phyloP scores from a whole-genome alignment of 2,797 vertebrate species.

The Tympanoctomys barrerae region DNA sequence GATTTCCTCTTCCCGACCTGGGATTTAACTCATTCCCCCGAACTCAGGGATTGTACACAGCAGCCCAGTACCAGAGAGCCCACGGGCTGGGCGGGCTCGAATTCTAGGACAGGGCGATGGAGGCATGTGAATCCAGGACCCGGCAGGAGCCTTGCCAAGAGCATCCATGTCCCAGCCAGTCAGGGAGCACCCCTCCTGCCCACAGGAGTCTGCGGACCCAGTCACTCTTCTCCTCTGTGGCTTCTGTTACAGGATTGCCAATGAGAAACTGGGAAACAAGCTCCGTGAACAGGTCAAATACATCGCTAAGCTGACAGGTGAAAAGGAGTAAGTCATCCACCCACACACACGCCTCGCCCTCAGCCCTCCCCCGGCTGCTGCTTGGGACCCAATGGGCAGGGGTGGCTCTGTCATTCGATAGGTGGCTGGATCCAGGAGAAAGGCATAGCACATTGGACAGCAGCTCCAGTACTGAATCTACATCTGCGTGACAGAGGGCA shows the following conservation, averaged over 20 bases:
- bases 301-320: conserved; percentile 87
- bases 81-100: neutral
- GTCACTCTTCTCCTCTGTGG: conserved; percentile 1
- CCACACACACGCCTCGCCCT: too few relatives aligned
- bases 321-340: conserved; percentile 89
- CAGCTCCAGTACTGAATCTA: neutral
- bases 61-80: neutral
- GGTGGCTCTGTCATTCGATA: neutral
- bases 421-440: neutral
- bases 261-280: conserved; percentile 88
- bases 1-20: neutral
- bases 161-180: neutral
- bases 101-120: too few relatives aligned
- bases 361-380: neutral
- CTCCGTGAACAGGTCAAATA: conserved; percentile 89
- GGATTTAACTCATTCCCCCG: neutral
- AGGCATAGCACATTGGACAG: neutral
- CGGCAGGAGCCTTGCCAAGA: neutral
- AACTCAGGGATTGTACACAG: neutral
- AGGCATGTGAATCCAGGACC: neutral
- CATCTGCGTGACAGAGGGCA: neutral
- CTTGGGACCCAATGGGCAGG: neutral
- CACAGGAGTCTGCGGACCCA: neutral
- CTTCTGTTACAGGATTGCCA: conserved; percentile 87
- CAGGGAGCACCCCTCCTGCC: neutral